Conservation (phyloP, 2,888 invertebrate genomes). For the Parasteatoda lunata region DNA sequence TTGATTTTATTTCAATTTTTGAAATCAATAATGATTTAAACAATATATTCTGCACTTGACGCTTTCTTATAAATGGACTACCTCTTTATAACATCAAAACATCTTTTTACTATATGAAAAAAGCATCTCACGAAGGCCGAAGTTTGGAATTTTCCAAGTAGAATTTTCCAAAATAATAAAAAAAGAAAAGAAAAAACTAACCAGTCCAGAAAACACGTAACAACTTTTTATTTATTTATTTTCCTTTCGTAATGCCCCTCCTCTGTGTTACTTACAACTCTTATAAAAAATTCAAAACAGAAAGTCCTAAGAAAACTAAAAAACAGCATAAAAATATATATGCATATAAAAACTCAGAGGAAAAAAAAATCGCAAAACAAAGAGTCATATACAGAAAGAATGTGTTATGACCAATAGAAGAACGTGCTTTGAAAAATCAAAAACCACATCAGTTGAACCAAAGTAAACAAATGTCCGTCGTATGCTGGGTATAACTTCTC, state of each 20-base stretch:
- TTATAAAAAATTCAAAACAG: conserved; percentile 58
- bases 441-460: conserved; percentile 4
- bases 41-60: too few relatives aligned
- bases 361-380: conserved; percentile 18
- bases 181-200: conserved; percentile 19
- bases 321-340: conserved; percentile 24
- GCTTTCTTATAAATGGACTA: too few relatives aligned
- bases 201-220: conserved; percentile 25
- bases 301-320: conserved; percentile 14
- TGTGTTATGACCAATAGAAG: conserved; percentile 14
- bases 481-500: conserved; percentile 22
- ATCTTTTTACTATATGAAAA: too few relatives aligned
- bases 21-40: too few relatives aligned
- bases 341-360: conserved; percentile 3
- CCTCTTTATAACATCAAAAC: too few relatives aligned
- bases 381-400: conserved; percentile 3
- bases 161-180: background rate
- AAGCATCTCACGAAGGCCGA: too few relatives aligned
- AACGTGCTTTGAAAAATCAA: conserved; percentile 54
- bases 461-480: conserved; percentile 58
- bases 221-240: conserved; percentile 20
- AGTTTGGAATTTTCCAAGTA: too few relatives aligned
- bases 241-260: background rate
- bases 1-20: too few relatives aligned
- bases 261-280: conserved; percentile 25